A percentile compares a stretch with the other conserved stretches of the same genome.
Conservation (phyloP, 1,140 invertebrate species). For the Pogonomyrmex barbatus region DNA sequence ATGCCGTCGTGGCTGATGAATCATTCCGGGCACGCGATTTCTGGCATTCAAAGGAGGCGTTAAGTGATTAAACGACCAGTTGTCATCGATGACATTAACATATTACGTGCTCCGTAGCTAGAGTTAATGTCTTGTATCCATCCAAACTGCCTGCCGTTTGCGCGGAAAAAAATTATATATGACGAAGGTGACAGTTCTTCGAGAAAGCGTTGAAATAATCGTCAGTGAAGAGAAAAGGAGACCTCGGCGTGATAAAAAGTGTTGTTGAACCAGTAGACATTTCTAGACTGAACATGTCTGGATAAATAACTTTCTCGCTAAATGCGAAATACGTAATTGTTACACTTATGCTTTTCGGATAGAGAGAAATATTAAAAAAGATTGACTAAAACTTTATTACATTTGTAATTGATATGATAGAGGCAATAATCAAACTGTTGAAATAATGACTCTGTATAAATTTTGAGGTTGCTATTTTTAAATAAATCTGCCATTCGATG, state of each 20-base stretch:
- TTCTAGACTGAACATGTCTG: background rate
- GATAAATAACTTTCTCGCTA: constrained; percentile 39
- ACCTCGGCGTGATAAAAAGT: constrained; percentile 27
- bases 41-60: constrained; percentile 78
- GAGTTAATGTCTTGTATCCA: constrained; percentile 78
- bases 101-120: constrained; percentile 70
- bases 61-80: constrained; percentile 78
- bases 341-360: background rate
- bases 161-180: constrained; percentile 73
- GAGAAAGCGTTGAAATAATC: constrained; percentile 65
- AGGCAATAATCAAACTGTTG: background rate
- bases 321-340: background rate
- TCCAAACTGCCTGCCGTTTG: constrained; percentile 65
- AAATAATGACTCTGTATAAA: background rate
- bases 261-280: background rate
- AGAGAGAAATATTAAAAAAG: background rate
- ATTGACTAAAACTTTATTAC: no score
- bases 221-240: constrained; percentile 31
- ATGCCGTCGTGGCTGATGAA: constrained; percentile 75
- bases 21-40: constrained; percentile 74
- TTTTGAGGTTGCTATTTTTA: background rate
- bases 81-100: constrained; percentile 78
- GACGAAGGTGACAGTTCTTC: constrained; percentile 62
- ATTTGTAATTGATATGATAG: background rate
- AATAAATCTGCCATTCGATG: background rate